A percentile compares a stretch with the other conserved stretches of the same genome.
These are phyloP conservation scores for Prunella himalayana DNA, from an alignment of 2,113 vertebrate genomes.

Conservation along the genomic window DNA sequence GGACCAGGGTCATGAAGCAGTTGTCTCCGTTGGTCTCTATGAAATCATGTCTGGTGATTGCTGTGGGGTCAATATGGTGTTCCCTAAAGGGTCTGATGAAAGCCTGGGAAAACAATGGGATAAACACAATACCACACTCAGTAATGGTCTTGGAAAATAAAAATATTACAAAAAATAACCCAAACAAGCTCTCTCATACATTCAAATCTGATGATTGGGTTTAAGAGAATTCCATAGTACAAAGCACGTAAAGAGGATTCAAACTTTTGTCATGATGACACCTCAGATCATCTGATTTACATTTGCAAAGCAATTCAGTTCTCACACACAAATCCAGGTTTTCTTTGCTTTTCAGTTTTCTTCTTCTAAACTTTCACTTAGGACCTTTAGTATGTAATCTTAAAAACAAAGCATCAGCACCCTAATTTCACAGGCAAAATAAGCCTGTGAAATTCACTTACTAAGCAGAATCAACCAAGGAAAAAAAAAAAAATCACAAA, in stretches of 20 bases:
- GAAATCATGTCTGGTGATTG: slow-evolving; percentile 97
- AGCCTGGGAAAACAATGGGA: slow-evolving; percentile 72
- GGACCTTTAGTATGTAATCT: not conserved
- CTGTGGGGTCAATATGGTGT: slow-evolving; percentile 98
- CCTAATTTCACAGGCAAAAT: not conserved
- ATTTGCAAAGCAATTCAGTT: not conserved
- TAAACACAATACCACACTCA: not conserved
- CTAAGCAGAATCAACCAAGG: not conserved
- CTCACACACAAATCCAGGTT: not conserved
- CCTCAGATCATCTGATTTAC: not conserved
- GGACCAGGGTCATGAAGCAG: slow-evolving; percentile 91
- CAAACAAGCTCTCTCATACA: rapidly evolving
- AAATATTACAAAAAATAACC: not conserved
- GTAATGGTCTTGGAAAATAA: not conserved
- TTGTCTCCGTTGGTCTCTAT: slow-evolving; percentile 99
- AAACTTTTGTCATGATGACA: not conserved
- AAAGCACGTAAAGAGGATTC: not conserved
- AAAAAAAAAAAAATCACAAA: rapidly evolving
- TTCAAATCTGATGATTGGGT: not conserved
- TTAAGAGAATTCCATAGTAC: not conserved
- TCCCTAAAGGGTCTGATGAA: slow-evolving; percentile 97
- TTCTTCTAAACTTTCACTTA: not conserved
- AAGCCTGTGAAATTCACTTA: not conserved
- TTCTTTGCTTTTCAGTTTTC: not conserved
- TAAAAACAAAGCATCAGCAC: not conserved